A percentile compares a stretch with the other conserved stretches of the same genome.
phyloP scores from a whole-genome alignment of 2,113 vertebrate genomes.

The Montifringilla adamsi region DNA sequence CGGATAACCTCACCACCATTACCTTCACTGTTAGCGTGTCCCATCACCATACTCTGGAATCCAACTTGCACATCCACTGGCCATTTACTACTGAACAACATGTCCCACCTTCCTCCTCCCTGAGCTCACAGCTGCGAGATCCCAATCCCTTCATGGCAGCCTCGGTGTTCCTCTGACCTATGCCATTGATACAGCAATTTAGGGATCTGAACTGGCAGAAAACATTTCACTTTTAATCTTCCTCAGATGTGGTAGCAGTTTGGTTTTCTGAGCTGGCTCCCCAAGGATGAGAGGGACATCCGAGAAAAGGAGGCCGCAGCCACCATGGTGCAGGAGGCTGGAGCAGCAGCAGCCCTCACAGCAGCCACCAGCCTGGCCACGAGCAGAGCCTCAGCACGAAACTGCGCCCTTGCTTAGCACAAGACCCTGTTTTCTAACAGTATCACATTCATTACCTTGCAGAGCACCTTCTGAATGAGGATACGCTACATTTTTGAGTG shows the following conservation, averaged over 20 bases:
- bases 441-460: slow-evolving; percentile 52
- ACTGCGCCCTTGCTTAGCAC: not conserved
- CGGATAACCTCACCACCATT: not conserved
- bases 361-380: not conserved
- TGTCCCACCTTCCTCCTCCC: not conserved
- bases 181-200: rapidly evolving
- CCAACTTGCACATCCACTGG: not conserved
- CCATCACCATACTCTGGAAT: not conserved
- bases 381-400: not conserved
- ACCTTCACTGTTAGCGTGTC: not conserved
- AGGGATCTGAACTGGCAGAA: not conserved
- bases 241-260: not conserved
- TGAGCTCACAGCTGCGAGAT: not conserved
- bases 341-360: not conserved
- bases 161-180: not conserved
- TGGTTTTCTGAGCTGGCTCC: not conserved
- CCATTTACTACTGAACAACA: not conserved
- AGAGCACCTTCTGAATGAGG: slow-evolving; percentile 54
- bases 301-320: not conserved
- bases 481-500: slow-evolving; percentile 66
- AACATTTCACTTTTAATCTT: not conserved
- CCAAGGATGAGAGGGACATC: not conserved
- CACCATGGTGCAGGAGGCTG: not conserved
- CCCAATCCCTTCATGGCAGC: not conserved
- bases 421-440: not conserved